Percentiles rank a stretch among this genome's conserved stretches.
These are phyloP conservation scores for Sternarchorhynchus goeldii DNA, from an alignment of 2,797 vertebrate genomes.

Conservation along the genomic window DNA sequence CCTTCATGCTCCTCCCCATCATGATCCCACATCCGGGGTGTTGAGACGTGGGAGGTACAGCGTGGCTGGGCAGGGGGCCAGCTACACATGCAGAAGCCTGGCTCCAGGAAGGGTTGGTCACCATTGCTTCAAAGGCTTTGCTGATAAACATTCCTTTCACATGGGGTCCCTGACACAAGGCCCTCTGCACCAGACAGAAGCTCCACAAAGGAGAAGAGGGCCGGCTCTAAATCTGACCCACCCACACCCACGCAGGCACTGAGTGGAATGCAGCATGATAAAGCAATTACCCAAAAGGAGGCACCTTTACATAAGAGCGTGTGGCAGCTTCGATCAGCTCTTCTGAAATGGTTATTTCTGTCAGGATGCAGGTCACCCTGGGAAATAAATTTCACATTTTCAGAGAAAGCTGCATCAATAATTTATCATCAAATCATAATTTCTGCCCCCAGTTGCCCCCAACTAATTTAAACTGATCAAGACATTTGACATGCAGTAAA, in stretches of 20 bases:
- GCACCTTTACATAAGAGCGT: constrained; percentile 37
- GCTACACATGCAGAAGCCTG: constrained; percentile 49
- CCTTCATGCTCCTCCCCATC: constrained; percentile 21
- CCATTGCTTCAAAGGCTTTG: constrained; percentile 47
- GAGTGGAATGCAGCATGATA: constrained; percentile 47
- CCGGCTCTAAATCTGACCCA: constrained; percentile 29
- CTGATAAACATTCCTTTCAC: constrained; percentile 58
- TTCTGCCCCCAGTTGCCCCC: constrained; percentile 24
- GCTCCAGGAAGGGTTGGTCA: constrained; percentile 45
- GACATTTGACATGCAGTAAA: constrained; percentile 35
- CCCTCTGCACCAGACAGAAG: constrained; percentile 28
- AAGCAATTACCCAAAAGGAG: constrained; percentile 46
- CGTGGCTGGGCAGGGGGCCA: constrained; percentile 47
- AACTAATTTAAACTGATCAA: constrained; percentile 44
- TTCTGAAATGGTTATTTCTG: constrained; percentile 47
- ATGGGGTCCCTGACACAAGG: constrained; percentile 39
- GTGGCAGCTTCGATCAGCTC: constrained; percentile 46
- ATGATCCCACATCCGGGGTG: constrained; percentile 37
- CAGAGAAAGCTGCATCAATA: constrained; percentile 54
- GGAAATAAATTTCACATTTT: constrained; percentile 52
- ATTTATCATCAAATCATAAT: constrained; percentile 55
- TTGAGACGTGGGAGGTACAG: constrained; percentile 47
- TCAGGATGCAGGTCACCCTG: constrained; percentile 43
- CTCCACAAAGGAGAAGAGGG: constrained; percentile 22
- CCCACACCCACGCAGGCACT: constrained; percentile 27